These are phyloP conservation scores for Delia radicum DNA, from an alignment of 1,140 invertebrate species.

Conservation along the genomic window DNA sequence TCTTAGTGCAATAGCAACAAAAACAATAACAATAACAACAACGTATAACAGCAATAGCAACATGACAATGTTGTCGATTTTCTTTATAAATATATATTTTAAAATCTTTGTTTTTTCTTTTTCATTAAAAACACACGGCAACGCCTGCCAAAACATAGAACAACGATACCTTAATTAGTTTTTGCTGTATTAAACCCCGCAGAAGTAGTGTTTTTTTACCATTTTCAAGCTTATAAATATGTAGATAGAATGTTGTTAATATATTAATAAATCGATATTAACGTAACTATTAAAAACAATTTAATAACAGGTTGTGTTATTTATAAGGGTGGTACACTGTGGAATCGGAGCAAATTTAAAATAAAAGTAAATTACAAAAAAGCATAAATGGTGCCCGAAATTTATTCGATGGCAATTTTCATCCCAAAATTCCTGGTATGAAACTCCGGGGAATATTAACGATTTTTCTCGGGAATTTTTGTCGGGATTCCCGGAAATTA, in stretches of 20 bases:
- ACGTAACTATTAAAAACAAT: neutral
- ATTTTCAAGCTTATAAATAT: neutral
- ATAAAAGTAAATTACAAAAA: no score
- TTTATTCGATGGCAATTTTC: no score
- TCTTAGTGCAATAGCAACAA: neutral
- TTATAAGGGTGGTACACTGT: no score
- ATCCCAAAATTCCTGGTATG: no score
- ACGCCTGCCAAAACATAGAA: neutral
- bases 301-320: no score
- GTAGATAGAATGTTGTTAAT: neutral
- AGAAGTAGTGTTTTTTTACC: neutral
- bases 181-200: no score
- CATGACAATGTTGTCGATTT: neutral
- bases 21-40: neutral
- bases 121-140: neutral
- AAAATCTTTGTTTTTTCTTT: neutral
- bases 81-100: neutral
- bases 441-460: no score
- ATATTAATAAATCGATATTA: neutral
- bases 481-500: no score
- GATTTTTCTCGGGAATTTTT: no score
- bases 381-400: no score
- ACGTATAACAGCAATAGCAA: neutral
- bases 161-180: neutral
- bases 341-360: no score